phyloP scores from a whole-genome alignment of 2,113 vertebrate species.

The Grammomys surdaster region DNA sequence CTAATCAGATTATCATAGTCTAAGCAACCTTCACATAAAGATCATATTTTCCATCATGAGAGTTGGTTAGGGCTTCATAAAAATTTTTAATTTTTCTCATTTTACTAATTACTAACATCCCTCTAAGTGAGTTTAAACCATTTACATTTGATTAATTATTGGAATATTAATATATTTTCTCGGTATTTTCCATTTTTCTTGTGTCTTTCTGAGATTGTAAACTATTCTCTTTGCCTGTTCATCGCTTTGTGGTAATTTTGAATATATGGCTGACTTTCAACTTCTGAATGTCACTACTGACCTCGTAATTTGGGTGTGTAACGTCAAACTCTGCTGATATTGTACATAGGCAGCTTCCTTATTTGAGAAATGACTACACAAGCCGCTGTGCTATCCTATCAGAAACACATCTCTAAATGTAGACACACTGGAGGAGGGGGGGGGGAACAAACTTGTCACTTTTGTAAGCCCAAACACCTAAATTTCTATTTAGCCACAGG shows the following conservation, averaged over 20 bases:
- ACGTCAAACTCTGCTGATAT: too few species aligned
- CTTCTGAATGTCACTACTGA: not conserved
- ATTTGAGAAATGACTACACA: not conserved
- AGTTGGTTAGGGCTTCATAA: not conserved
- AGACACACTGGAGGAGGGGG: not conserved
- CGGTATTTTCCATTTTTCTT: not conserved
- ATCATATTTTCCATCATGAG: not conserved
- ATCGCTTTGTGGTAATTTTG: not conserved
- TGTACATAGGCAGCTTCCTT: not conserved
- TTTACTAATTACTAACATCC: not conserved
- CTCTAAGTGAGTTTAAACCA: not conserved
- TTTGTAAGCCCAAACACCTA: not conserved
- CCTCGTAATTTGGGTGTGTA: not conserved
- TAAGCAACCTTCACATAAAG: not conserved
- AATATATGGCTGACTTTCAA: not conserved
- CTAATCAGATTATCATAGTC: not conserved
- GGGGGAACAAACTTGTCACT: not conserved
- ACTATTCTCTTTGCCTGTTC: not conserved
- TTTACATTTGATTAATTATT: not conserved
- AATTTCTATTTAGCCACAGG: not conserved
- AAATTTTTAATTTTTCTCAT: not conserved
- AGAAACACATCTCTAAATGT: not conserved
- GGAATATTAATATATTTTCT: not conserved
- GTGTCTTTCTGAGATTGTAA: not conserved
- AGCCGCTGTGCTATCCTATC: not conserved